Base-by-base conservation (phyloP, 2,113 vertebrate genomes). In the Ancistrus triradiatus region DNA sequence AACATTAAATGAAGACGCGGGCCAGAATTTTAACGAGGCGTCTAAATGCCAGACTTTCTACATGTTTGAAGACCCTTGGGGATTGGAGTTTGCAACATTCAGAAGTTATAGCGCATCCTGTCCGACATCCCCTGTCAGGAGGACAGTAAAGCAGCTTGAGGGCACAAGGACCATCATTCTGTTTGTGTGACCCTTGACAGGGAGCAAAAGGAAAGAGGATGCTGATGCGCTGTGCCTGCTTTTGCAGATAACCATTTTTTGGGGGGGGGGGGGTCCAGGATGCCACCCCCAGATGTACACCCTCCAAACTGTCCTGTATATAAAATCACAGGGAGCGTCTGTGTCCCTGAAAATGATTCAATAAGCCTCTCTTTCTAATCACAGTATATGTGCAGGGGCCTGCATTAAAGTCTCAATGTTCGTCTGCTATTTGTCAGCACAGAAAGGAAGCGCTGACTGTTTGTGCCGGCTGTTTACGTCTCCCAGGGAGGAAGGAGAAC, bases 161-260 rank as follows among this genome's bases (percentile, higher is more conserved):
- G 76, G 65, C 74, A 77, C 71, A 72, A 66, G 65, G 48, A 75
- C 75, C 76, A 81, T 77, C 75, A 69, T 72, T 70, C 70, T 85
- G 84, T 87, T 84, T 84, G 75, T 70, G 58, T 78, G 83, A 87
- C 85, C 87, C 76, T 72, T 84, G 57, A 75, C 84, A 79, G 67
- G 57, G 65, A 69, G 76, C 81, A 60, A 74, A 72, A 84, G 85
- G 87, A 87, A 89, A 86, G 80, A 87, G 86, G 85, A 86, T 76
- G 47, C 60, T 46, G n/a, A 74, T 49, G 77, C 80, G 51, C 46
- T 74, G n/a, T n/a, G 56, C 79, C 81, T 87, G 84, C 81, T 84
- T 79, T 72, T 53, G 51, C 61, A 87, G 84, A 86, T 87, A 85
- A 83, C 80, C 28, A 42, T 69, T 70, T 75, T 74, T 75, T 17